phyloP scores from a whole-genome alignment of 2,888 invertebrate genomes.

The Strigamia maritima region DNA sequence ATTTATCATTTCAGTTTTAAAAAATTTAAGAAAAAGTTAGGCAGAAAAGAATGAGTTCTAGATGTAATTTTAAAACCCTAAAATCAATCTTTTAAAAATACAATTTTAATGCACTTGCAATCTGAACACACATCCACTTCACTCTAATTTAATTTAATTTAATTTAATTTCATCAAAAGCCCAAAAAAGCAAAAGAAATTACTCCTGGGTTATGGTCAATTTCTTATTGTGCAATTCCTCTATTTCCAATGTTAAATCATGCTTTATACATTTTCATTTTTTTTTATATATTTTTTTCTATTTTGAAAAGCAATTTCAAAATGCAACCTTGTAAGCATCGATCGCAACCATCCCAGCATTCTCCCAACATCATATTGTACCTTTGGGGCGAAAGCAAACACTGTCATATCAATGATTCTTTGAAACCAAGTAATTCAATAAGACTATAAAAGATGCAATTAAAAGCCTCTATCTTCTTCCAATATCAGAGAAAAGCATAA shows the following conservation, averaged over 20 bases:
- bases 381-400: constrained; percentile 30
- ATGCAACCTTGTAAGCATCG: constrained; percentile 34
- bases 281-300: background rate
- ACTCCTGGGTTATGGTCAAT: background rate
- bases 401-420: constrained; percentile 34
- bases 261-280: background rate
- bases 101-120: constrained; percentile 2
- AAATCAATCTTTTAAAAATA: background rate
- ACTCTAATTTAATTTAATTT: constrained; percentile 2
- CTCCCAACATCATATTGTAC: constrained; percentile 32
- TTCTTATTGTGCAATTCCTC: background rate
- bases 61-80: background rate
- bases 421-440: constrained; percentile 32
- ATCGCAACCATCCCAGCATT: constrained; percentile 24
- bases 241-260: background rate
- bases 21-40: background rate
- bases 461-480: constrained; percentile 30
- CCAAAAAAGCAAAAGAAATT: background rate
- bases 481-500: constrained; percentile 6
- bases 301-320: constrained; percentile 25
- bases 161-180: background rate
- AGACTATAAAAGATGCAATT: constrained; percentile 34
- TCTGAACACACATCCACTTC: background rate
- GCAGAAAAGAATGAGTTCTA: background rate
- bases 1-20: constrained; percentile 17